Evolutionary conservation across 30 jellyfish, hydroid and myxozoan species (phyloP), one percentile per base, ranked within the genome.

Genomic region (Sanderia malayensis): DNA sequence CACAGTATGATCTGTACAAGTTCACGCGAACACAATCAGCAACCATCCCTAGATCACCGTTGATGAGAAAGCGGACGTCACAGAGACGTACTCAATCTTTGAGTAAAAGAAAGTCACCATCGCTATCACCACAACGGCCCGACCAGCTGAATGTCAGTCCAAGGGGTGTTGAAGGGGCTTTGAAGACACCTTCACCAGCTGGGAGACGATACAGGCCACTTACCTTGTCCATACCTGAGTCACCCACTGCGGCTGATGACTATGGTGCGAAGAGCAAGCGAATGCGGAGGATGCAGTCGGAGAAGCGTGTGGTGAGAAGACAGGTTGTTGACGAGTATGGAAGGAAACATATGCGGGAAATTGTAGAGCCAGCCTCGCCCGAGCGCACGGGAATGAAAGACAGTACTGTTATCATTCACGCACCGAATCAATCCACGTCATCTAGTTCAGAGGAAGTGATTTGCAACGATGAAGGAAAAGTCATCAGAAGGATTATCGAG

Each of bases 271-370:
- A 74, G 34, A 45, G 77, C 60, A 74, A 74, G 32, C 67, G 86
- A 0, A 22, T 74, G 81, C 69, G 57, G 79, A 86, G 86, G 0
- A 78, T 85, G 23, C 93, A 88, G 55, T 77, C 92, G 32, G 94
- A 86, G 31, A 71, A 79, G 58, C 58, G 96, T n/a, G 86, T 86
- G 46, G 74, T 86, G 17, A 67, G 75, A 27, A 26, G 93, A 26
- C 86, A 79, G 67, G 81, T 77, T 45, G 82, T 78, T 31, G 96
- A 86, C 60, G 96, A 86, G 44, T 71, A 69, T 55, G 96, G 96
- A 32, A 83, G 86, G 31, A 88, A 86, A 70, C 89, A 73, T 3
- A 61, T 71, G 53, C 74, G 71, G 46, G 96, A 86, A 62, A 77
- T 86, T 18, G 83, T 67, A 28, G 88, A 77, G 34, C 96, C 96